A percentile compares a stretch with the other conserved stretches of the same genome.
Evolutionary conservation across 2,888 invertebrate genomes (phyloP).

Genomic region (Ashinkailepas kermadecensis): DNA sequence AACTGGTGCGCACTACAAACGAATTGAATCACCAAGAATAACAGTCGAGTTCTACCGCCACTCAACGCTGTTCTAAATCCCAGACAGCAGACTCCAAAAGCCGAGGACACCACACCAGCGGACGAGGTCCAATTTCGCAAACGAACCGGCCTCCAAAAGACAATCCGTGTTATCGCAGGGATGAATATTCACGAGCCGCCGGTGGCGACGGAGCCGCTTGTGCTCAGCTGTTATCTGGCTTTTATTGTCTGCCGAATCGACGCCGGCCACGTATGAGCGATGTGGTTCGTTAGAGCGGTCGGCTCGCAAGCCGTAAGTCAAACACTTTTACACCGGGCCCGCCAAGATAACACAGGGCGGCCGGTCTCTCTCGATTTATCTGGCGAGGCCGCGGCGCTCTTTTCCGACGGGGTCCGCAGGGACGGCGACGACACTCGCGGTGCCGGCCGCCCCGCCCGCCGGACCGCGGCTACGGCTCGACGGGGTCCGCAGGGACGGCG

Average conservation of each 20-base stretch:
- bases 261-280: neutral
- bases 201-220: no score
- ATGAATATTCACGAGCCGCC: neutral
- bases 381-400: neutral
- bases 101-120: no score
- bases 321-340: conserved; percentile 6
- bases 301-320: neutral
- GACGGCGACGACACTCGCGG: no score
- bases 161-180: neutral
- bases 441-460: no score
- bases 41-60: no score
- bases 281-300: neutral
- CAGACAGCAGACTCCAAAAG: no score
- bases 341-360: neutral
- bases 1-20: no score
- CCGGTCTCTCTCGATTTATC: neutral
- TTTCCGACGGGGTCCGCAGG: no score
- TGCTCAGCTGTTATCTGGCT: neutral
- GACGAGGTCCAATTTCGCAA: neutral
- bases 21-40: no score
- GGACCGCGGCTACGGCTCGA: no score
- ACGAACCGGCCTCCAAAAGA: neutral
- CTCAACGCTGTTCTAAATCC: no score
- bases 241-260: conserved; percentile 2
- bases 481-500: no score